Base-by-base conservation (phyloP, 2,888 invertebrate genomes). In the Netelia fuscicornis region DNA sequence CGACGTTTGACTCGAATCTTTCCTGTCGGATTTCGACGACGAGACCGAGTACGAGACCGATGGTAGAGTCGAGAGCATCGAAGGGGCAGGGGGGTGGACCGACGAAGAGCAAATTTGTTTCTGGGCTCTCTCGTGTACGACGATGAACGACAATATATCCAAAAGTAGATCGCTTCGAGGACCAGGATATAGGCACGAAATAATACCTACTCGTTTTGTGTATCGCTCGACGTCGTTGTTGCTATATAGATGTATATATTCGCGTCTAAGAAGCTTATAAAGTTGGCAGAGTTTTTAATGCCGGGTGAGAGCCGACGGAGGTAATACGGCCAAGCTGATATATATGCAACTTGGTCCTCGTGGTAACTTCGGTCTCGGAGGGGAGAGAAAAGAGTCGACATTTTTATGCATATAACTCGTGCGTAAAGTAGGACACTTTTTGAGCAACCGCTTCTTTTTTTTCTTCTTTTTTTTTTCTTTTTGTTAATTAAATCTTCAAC, bases 321-420 rank as follows among this genome's bases (percentile, higher is more conserved):
- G 56, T 78, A 78, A 81, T 84, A 70, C 48, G 74, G 56, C 48
- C 90, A 87, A 89, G 87, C 88, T 89, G 56, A 30, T 52, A 44
- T 52, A 71, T 62, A 42, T 64, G 54, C 54, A 37, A 37, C 37
- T 37, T 37, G 37, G 37, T 37, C 37, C 37, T 58, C 58, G 23
- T 20, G 58, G 13, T n/a, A 68, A 77, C 77, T 37, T 44, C 20
- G 54, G 37, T 65, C 37, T 65, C 68, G 77, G 54, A 54, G 11
- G 54, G n/a, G 54, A n/a, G 54, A 54, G 8, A 54, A 54, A 54
- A n/a, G 17, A 8, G 5, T 44, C 37, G 37, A 6, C 37, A 37
- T 37, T 37, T 37, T 37, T 37, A 37, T 37, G 37, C 37, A 37
- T 37, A 37, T 37, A 37, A 37, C 6, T 37, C 37, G 5, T 37